Percentiles rank a stretch among this genome's conserved stretches.
Conservation (phyloP, 1,140 invertebrate species). For the Reticulitermes speratus region DNA sequence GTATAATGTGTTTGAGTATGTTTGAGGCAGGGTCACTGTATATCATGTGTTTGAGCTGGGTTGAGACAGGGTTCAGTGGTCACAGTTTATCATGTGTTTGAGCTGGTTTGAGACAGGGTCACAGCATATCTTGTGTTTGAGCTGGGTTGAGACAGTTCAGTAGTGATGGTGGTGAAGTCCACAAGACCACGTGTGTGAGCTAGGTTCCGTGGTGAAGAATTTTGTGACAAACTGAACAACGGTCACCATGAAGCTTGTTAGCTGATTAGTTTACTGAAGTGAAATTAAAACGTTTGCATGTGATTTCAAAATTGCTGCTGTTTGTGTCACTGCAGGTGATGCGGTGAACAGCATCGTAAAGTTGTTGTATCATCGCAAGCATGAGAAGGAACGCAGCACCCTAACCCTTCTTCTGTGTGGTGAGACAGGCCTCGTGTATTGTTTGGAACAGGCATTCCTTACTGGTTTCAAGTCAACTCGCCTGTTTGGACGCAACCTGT, state of each 20-base stretch:
- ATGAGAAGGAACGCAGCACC: conserved; percentile 72
- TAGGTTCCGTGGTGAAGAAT: too few relatives aligned
- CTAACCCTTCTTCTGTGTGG: conserved; percentile 92
- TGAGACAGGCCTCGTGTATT: conserved; percentile 88
- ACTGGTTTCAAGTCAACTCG: conserved; percentile 89
- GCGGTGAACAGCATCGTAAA: conserved; percentile 97
- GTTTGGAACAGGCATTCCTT: conserved; percentile 91
- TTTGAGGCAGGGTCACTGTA: too few relatives aligned
- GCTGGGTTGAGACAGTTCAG: too few relatives aligned
- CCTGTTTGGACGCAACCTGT: conserved; percentile 91
- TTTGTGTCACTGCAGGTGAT: conserved; percentile 62
- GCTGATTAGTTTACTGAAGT: not conserved
- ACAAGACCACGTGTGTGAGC: too few relatives aligned
- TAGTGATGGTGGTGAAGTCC: too few relatives aligned
- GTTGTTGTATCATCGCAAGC: conserved; percentile 81
- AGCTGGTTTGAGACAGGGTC: too few relatives aligned
- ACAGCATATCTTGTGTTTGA: too few relatives aligned
- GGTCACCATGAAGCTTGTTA: not conserved
- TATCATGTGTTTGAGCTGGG: too few relatives aligned
- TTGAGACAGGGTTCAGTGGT: too few relatives aligned
- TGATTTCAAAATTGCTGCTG: not conserved
- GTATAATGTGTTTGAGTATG: too few relatives aligned
- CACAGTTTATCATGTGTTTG: too few relatives aligned
- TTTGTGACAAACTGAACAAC: too few relatives aligned
- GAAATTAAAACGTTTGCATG: not conserved